A percentile compares a stretch with the other conserved stretches of the same genome.
phyloP scores from a whole-genome alignment of 2,888 invertebrate species.

The Oxytorus armatus region DNA sequence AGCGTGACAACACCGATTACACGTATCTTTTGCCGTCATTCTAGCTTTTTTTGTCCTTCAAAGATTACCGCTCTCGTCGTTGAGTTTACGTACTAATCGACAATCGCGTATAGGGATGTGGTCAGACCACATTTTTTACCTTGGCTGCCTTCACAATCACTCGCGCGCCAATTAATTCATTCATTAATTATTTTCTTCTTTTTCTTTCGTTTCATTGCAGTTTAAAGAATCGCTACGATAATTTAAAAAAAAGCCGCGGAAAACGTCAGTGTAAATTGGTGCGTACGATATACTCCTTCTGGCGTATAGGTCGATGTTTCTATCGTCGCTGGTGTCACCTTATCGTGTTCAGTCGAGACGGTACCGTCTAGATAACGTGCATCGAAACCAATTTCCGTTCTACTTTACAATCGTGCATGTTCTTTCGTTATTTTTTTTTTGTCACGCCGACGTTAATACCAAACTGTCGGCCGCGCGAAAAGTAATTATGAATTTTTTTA shows the following conservation, averaged over 20 bases:
- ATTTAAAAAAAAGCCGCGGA: conserved; percentile 22
- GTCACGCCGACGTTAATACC: conserved; percentile 20
- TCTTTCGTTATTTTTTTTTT: conserved; percentile 17
- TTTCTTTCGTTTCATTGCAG: conserved; percentile 1
- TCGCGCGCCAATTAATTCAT: conserved; percentile 21
- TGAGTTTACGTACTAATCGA: conserved; percentile 20
- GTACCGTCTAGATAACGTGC: conserved; percentile 45
- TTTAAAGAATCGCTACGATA: conserved; percentile 1
- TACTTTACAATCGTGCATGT: conserved; percentile 30
- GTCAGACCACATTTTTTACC: conserved; percentile 23
- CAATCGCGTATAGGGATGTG: neutral
- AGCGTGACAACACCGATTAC: conserved; percentile 29
- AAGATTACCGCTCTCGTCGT: neutral
- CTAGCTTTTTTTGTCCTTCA: conserved; percentile 13
- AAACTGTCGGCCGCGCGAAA: conserved; percentile 11
- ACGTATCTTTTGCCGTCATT: conserved; percentile 20
- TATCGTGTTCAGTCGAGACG: conserved; percentile 38
- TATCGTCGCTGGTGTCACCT: conserved; percentile 12
- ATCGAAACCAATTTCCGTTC: conserved; percentile 52
- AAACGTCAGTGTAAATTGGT: conserved; percentile 19
- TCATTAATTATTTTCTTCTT: too few species aligned
- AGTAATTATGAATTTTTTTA: conserved; percentile 13
- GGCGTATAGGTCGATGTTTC: conserved; percentile 1
- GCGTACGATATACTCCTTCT: neutral
- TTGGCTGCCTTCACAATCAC: neutral